phyloP scores from a whole-genome alignment of 2,888 invertebrate genomes.

The Cheilosia scutellata region DNA sequence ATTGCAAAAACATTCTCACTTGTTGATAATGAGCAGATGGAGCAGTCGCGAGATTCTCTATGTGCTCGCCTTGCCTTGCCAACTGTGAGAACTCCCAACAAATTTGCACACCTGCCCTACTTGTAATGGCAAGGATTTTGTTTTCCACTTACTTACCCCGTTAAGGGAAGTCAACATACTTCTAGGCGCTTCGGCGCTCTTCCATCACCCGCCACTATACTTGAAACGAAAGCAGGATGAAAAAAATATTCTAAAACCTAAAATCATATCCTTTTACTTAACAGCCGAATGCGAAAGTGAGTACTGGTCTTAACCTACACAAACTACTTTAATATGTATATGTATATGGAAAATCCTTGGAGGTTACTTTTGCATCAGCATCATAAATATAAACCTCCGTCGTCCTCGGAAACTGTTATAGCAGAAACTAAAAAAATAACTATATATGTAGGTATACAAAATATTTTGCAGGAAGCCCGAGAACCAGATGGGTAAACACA shows the following conservation, averaged over 20 bases:
- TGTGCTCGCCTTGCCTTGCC: background rate
- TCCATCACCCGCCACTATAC: background rate
- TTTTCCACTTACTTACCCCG: slow-evolving; percentile 65
- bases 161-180: slow-evolving; percentile 59
- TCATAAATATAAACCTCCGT: slow-evolving; percentile 20
- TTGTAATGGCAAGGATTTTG: slow-evolving; percentile 55
- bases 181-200: slow-evolving; percentile 28
- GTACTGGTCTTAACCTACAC: slow-evolving; percentile 29
- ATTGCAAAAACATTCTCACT: slow-evolving; percentile 35
- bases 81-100: slow-evolving; percentile 5
- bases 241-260: slow-evolving; percentile 30
- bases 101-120: slow-evolving; percentile 25
- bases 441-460: slow-evolving; percentile 26
- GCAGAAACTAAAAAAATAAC: background rate
- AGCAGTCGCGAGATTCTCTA: background rate
- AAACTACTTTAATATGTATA: slow-evolving; percentile 4
- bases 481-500: background rate
- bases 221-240: background rate
- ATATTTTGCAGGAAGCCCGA: too few species aligned
- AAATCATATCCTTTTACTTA: slow-evolving; percentile 68
- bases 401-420: slow-evolving; percentile 7
- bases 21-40: slow-evolving; percentile 56
- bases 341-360: slow-evolving; percentile 17
- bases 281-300: slow-evolving; percentile 42
- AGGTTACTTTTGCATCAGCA: slow-evolving; percentile 33